Evolutionary conservation across 2,888 invertebrate genomes (phyloP).

Genomic region (Macrosoma leucophasiata): DNA sequence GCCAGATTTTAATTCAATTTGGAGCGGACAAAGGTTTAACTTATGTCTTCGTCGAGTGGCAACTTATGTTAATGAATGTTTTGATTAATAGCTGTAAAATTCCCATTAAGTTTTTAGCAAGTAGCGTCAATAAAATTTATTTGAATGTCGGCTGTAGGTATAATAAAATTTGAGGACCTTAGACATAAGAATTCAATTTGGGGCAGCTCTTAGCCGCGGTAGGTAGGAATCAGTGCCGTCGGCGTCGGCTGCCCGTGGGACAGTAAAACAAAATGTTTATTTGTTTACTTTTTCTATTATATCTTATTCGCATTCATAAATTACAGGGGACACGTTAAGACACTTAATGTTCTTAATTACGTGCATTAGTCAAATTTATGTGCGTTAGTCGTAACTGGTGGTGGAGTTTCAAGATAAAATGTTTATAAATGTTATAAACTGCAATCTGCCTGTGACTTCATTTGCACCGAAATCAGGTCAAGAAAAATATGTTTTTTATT

Average conservation of each 20-base stretch:
- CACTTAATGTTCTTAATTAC: conserved; percentile 23
- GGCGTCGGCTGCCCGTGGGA: conserved; percentile 18
- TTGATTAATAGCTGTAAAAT: conserved; percentile 27
- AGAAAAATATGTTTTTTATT: too few species aligned
- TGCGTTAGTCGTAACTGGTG: conserved; percentile 15
- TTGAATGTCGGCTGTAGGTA: conserved; percentile 22
- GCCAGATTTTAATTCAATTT: too few species aligned
- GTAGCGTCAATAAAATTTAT: conserved; percentile 27
- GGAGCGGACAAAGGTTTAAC: conserved; percentile 1
- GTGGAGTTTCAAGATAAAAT: too few species aligned
- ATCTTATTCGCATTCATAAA: conserved; percentile 22
- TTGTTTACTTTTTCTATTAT: conserved; percentile 23
- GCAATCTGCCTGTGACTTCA: too few species aligned
- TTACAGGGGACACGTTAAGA: conserved; percentile 17
- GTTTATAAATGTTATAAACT: too few species aligned
- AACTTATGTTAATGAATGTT: conserved; percentile 18
- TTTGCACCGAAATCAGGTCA: too few species aligned
- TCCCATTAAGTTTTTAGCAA: conserved; percentile 29
- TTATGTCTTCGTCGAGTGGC: conserved; percentile 2
- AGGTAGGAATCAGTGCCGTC: conserved; percentile 25
- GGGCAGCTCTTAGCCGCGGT: conserved; percentile 23
- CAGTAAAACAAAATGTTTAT: conserved; percentile 12
- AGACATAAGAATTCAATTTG: conserved; percentile 30
- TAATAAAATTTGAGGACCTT: conserved; percentile 27
- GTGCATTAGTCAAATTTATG: conserved; percentile 22